These are phyloP conservation scores for Pomacea maculata DNA, from an alignment of 1,140 invertebrate genomes.

Conservation along the genomic window DNA sequence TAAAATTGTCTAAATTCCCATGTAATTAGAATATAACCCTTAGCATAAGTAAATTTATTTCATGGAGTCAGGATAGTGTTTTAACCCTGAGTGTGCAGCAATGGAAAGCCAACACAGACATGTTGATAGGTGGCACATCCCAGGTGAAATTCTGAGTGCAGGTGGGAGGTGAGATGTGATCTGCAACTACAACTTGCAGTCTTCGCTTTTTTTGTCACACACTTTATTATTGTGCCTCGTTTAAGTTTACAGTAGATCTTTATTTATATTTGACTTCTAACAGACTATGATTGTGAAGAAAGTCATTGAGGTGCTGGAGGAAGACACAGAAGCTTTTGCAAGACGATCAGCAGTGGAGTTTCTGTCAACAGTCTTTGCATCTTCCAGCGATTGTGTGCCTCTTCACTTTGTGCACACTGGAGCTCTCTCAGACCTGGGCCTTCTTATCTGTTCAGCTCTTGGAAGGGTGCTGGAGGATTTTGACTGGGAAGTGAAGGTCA, in stretches of 20 bases:
- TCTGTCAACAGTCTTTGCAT: slow-evolving; percentile 1
- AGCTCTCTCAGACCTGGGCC: background rate
- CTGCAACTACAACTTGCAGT: too few relatives aligned
- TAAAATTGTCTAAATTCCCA: background rate
- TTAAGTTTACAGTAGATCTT: too few relatives aligned
- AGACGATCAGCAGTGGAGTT: slow-evolving; percentile 23
- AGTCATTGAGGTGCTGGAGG: slow-evolving; percentile 8
- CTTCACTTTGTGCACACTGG: background rate
- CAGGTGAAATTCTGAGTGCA: too few relatives aligned
- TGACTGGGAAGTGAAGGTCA: slow-evolving; percentile 40
- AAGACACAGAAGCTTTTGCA: slow-evolving; percentile 25
- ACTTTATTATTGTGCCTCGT: too few relatives aligned
- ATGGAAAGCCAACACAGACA: background rate
- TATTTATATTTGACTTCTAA: background rate
- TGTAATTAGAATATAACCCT: background rate
- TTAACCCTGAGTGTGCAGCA: background rate
- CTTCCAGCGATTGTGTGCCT: background rate
- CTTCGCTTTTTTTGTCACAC: too few relatives aligned
- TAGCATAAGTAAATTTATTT: background rate
- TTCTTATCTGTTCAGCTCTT: slow-evolving; percentile 8
- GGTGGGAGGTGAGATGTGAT: too few relatives aligned
- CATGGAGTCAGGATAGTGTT: too few relatives aligned
- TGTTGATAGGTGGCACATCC: too few relatives aligned
- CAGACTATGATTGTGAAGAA: slow-evolving; percentile 6
- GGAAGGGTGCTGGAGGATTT: slow-evolving; percentile 21